These are phyloP conservation scores for Phacellophora camtschatica DNA, from an alignment of 30 jellyfish, hydroid and myxozoan species.

Conservation along the genomic window DNA sequence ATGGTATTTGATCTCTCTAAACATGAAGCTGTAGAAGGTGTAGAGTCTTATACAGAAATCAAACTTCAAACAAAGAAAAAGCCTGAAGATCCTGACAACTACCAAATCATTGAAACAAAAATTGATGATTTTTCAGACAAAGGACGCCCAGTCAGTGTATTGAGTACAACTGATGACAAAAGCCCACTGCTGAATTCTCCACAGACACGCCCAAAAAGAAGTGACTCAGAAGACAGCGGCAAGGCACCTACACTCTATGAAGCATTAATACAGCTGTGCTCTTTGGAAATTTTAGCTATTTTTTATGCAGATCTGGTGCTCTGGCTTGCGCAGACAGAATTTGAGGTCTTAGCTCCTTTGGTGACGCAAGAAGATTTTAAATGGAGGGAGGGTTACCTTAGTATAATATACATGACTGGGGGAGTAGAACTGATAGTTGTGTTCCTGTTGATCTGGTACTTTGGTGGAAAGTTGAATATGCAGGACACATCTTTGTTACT, in stretches of 20 bases:
- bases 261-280: slow-evolving; percentile 59
- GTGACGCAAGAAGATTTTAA: slow-evolving; percentile 93
- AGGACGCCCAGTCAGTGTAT: not conserved
- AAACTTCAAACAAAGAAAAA: slow-evolving; percentile 42
- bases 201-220: not conserved
- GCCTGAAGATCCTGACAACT: slow-evolving; percentile 42
- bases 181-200: slow-evolving; percentile 51
- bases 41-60: slow-evolving; percentile 29
- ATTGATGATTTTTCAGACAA: slow-evolving; percentile 47
- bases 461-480: slow-evolving; percentile 53
- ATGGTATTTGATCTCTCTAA: slow-evolving; percentile 71
- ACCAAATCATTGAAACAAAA: slow-evolving; percentile 30
- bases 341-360: slow-evolving; percentile 95
- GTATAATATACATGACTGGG: slow-evolving; percentile 86
- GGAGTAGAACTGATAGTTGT: slow-evolving; percentile 82
- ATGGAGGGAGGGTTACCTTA: slow-evolving; percentile 84
- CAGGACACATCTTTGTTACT: slow-evolving; percentile 73
- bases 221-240: slow-evolving; percentile 6
- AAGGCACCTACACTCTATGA: slow-evolving; percentile 27
- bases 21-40: slow-evolving; percentile 38
- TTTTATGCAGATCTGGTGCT: slow-evolving; percentile 89
- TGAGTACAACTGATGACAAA: slow-evolving; percentile 21
- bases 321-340: slow-evolving; percentile 96
- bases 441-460: slow-evolving; percentile 78
- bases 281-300: slow-evolving; percentile 75